A percentile compares a stretch with the other conserved stretches of the same genome.
Conservation (phyloP, 2,113 vertebrate genomes). For the Panthera leo region DNA sequence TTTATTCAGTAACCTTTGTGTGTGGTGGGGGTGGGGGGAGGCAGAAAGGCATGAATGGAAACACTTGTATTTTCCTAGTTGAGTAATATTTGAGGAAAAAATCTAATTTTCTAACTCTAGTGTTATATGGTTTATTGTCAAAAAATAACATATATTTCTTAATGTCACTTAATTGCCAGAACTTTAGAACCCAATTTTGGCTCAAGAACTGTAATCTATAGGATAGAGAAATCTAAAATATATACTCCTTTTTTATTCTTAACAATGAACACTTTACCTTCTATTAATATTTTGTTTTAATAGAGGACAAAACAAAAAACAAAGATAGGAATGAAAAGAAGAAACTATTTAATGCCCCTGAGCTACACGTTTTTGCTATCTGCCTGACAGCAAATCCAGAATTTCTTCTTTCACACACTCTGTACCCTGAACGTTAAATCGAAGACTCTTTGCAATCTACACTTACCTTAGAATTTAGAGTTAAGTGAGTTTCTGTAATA, state of each 20-base stretch:
- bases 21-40: no score
- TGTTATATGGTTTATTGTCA: not conserved
- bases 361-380: not conserved
- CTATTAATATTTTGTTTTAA: not conserved
- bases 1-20: not conserved
- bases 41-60: not conserved
- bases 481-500: conserved; percentile 34
- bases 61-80: not conserved
- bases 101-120: not conserved
- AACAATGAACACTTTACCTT: not conserved
- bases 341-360: not conserved
- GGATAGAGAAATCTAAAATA: not conserved
- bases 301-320: not conserved
- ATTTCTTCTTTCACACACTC: not conserved
- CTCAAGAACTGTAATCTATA: not conserved
- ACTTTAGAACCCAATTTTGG: not conserved
- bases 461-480: conserved; percentile 16
- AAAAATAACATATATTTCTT: conserved; percentile 7
- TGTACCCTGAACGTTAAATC: not conserved
- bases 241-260: not conserved
- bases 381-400: not conserved
- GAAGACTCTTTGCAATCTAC: not conserved
- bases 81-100: not conserved
- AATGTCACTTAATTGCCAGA: not conserved
- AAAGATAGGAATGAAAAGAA: not conserved